Base-by-base conservation (phyloP, 2,797 vertebrate species). In the Psittacula echo region DNA sequence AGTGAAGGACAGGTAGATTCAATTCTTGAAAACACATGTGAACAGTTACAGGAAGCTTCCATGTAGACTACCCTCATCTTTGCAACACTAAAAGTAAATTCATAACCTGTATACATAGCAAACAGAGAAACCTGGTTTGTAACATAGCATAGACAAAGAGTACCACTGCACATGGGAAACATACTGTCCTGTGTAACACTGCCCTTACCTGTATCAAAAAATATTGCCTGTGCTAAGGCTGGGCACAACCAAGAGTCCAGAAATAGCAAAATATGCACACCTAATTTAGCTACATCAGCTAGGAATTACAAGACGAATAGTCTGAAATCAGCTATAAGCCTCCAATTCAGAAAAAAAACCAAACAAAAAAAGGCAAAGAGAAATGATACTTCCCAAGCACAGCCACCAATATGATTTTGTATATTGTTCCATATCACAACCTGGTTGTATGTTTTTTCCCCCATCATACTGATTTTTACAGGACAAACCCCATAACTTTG, bases 101-200 rank as follows among this genome's bases (percentile, higher is more conserved):
- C n/a, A 32, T 9, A 58, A 73, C 29, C 21, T 37, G 11, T 30
- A 29, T 8, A 15, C 22, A 34, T 2, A 73, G 61, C 8, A 47
- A 51, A 26, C 79, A 92, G 37, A 71, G 47, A 78, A 92, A 61
- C 6, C 32, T 24, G 26, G 19, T 60, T 54, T 72, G 21, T 60
- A 39, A 30, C 41, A 22, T 0, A 3, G 61, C 20, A 66, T 53
- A 47, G 42, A 42, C 11, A 20, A 56, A 65, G n/a, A 91, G 42
- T 2, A 37, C 2, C 41, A 42, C 18, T 23, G n/a, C 39, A 73
- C 1, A 0, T 2, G 24, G 26, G 26, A 84, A 51, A 53, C 10
- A 47, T 0, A 18, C 34, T 39, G 20, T 42, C 39, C 61, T 32
- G 13, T 0, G 2, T 16, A 88, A 66, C 9, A 1, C 2, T 39